phyloP scores from a whole-genome alignment of 2,888 invertebrate genomes.

The Philonicus albiceps region DNA sequence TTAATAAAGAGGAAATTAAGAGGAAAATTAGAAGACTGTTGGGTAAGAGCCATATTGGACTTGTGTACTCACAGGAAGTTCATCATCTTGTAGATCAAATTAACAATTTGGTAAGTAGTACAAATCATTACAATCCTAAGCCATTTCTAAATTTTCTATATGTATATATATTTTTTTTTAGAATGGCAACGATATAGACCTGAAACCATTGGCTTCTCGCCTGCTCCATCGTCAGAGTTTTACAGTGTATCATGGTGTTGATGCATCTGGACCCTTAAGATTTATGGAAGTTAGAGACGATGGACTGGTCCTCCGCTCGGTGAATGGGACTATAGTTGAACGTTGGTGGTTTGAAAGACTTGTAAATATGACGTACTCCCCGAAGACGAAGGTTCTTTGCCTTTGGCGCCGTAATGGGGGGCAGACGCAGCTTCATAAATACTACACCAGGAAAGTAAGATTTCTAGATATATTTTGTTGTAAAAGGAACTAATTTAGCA shows the following conservation, averaged over 20 bases:
- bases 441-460: constrained; percentile 95
- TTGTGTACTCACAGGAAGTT: constrained; percentile 96
- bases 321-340: constrained; percentile 86
- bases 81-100: constrained; percentile 96
- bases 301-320: constrained; percentile 83
- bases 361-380: constrained; percentile 99
- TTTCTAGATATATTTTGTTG: neutral
- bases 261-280: constrained; percentile 86
- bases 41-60: constrained; percentile 98
- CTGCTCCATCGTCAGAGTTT: constrained; percentile 96
- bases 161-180: constrained; percentile 66
- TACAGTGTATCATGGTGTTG: constrained; percentile 96
- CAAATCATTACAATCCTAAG: neutral
- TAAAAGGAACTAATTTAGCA: neutral
- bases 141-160: constrained; percentile 4
- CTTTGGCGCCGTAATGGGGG: constrained; percentile 96
- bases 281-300: constrained; percentile 97
- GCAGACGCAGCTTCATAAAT: constrained; percentile 95
- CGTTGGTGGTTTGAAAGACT: constrained; percentile 99
- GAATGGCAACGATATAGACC: constrained; percentile 97
- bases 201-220: constrained; percentile 94
- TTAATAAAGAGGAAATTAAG: constrained; percentile 82
- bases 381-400: constrained; percentile 96
- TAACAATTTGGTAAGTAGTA: constrained; percentile 80
- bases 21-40: constrained; percentile 88